These are phyloP conservation scores for Orchestia grillus DNA, from an alignment of 1,140 invertebrate genomes.

Conservation along the genomic window DNA sequence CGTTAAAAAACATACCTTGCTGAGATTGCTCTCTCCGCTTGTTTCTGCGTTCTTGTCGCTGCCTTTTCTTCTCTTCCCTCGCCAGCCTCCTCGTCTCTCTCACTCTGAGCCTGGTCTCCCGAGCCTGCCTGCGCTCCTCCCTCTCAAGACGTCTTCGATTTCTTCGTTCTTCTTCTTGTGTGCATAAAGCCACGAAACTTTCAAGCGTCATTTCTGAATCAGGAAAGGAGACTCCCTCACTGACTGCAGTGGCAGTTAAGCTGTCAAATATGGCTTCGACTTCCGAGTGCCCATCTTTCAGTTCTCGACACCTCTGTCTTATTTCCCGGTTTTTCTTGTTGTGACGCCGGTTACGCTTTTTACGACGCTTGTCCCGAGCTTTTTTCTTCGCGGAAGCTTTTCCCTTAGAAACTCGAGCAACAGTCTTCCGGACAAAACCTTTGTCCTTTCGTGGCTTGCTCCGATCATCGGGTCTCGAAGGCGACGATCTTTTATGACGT, in stretches of 20 bases:
- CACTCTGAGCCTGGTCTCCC: constrained; percentile 25
- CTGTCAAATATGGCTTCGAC: not conserved
- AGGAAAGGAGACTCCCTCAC: not conserved
- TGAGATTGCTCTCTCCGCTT: constrained; percentile 17
- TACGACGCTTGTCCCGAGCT: constrained; percentile 7
- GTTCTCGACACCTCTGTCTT: not conserved
- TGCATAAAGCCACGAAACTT: not conserved
- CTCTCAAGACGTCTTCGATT: constrained; percentile 1
- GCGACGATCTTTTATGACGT: constrained; percentile 25
- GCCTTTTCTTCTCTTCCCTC: constrained; percentile 26
- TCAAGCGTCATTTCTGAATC: not conserved
- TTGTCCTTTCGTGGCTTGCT: constrained; percentile 35
- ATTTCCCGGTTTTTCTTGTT: constrained; percentile 17
- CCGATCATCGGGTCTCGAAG: not conserved
- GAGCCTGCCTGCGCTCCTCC: not conserved
- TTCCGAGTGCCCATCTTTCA: not conserved
- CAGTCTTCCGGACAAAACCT: not conserved
- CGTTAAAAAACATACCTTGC: not conserved
- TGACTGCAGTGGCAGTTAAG: not conserved
- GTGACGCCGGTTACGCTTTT: constrained; percentile 39
- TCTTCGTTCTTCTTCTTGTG: constrained; percentile 47
- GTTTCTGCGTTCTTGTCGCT: constrained; percentile 16
- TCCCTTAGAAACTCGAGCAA: not conserved
- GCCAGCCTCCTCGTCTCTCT: not conserved
- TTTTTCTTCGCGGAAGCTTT: constrained; percentile 53